Evolutionary conservation across 1,140 invertebrate species (phyloP), one percentile per base, ranked within the genome.

Genomic region (Rhynchophorus ferrugineus): DNA sequence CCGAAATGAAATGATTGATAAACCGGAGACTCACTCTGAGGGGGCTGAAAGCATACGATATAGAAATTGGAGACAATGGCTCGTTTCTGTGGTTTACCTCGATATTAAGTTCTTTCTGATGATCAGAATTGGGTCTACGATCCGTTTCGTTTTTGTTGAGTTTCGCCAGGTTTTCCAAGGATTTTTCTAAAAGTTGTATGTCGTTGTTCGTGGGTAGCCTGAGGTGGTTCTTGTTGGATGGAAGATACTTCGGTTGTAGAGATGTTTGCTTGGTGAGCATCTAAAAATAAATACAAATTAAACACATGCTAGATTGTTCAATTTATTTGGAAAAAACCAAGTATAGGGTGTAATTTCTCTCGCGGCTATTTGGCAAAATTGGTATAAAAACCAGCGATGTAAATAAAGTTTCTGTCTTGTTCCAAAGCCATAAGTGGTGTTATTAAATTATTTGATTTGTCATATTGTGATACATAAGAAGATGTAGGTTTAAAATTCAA

Each of bases 1-100:
- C 49, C 49, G 35, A 57, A 55, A 57, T 66, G 63, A 7, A 65
- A 54, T 3, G 62, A 59, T 42, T 67, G 61, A 41, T 61, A 66
- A 21, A 47, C 52, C 1, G 61, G 61, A 2, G 61, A 57, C 11
- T 62, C 58, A 9, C 57, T 54, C 13, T 58, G 54, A 34, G 51
- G 45, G 5, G 49, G 17, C 47, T 54, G 22, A 36, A 47, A 54
- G 3, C 14, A n/a, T 29, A n/a, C n/a, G n/a, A 20, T n/a, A 17
- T 20, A 20, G 3, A 20, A 34, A 6, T n/a, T n/a, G n/a, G n/a
- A n/a, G 36, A n/a, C 13, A 41, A 8, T 3, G 14, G 35, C n/a
- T 5, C 18, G 14, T 41, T 13, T 6, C 6, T 49, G 49, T 42
- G 14, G 9, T 19, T 29, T 29, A 33, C 43, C 20, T 29, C 43